These are phyloP conservation scores for Drymodes brunneopygia DNA, from an alignment of 2,113 vertebrate genomes.

Conservation along the genomic window DNA sequence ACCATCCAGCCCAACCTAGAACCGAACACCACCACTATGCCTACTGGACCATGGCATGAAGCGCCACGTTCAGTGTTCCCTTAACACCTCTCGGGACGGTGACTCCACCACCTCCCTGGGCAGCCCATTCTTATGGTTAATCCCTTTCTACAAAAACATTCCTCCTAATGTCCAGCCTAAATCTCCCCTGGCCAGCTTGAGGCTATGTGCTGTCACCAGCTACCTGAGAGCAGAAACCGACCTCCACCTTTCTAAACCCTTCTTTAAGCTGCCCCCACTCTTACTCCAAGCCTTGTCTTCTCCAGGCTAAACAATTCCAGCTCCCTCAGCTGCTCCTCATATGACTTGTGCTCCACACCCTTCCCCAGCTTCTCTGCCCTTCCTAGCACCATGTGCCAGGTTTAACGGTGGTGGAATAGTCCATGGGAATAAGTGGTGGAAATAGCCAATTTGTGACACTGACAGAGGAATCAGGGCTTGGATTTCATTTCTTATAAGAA, in stretches of 20 bases:
- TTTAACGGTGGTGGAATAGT: accelerated
- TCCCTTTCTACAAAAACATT: not conserved
- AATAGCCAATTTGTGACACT: not conserved
- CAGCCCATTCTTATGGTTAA: not conserved
- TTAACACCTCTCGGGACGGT: not conserved
- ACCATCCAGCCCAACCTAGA: not conserved
- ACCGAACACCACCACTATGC: not conserved
- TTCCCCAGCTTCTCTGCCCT: not conserved
- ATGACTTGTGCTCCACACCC: not conserved
- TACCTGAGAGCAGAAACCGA: not conserved
- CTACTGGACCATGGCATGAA: not conserved
- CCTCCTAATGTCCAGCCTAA: not conserved
- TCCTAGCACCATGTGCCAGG: accelerated
- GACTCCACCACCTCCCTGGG: not conserved
- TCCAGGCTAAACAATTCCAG: not conserved
- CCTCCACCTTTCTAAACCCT: not conserved
- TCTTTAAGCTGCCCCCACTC: not conserved
- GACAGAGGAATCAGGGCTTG: accelerated
- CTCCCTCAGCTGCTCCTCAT: not conserved
- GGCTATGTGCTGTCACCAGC: accelerated
- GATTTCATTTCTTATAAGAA: not conserved
- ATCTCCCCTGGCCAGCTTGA: not conserved
- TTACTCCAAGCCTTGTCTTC: not conserved
- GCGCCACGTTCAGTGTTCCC: not conserved
- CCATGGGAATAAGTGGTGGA: too few species aligned